Conservation (phyloP, 1,140 invertebrate species). For the Monomorium pharaonis region DNA sequence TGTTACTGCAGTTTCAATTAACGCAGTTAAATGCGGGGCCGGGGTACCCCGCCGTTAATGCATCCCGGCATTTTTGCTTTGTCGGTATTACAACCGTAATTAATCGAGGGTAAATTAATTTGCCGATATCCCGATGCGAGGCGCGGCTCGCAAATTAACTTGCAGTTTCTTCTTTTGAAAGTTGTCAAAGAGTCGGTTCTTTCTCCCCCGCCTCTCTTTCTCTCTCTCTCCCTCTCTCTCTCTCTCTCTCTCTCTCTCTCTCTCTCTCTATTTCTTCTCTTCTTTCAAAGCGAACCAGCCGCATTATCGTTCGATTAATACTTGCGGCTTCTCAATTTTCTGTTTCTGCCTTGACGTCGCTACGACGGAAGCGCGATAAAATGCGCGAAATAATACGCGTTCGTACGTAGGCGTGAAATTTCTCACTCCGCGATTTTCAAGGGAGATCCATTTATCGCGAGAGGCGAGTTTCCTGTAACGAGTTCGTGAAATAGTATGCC, state of each 20-base stretch:
- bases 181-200: constrained; percentile 15
- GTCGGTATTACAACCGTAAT: constrained; percentile 45
- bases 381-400: not conserved
- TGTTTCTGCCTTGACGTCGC: not conserved
- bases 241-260: not conserved
- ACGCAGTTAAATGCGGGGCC: constrained; percentile 42
- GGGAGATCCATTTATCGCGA: constrained; percentile 4
- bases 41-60: not conserved
- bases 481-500: constrained; percentile 21
- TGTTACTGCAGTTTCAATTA: constrained; percentile 52
- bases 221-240: too few relatives aligned
- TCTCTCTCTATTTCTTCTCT: not conserved
- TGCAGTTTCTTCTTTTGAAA: constrained; percentile 36
- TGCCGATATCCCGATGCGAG: constrained; percentile 22
- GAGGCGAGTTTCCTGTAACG: not conserved
- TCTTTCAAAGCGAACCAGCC: not conserved
- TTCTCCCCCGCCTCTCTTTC: not conserved
- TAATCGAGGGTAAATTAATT: constrained; percentile 50
- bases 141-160: constrained; percentile 11
- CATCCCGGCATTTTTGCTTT: constrained; percentile 47
- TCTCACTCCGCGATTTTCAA: not conserved
- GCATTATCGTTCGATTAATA: constrained; percentile 18
- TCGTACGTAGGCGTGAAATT: not conserved
- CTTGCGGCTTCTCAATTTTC: constrained; percentile 31
- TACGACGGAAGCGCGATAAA: not conserved